phyloP scores from a whole-genome alignment of 2,888 invertebrate species.

The Limenitis arthemis region DNA sequence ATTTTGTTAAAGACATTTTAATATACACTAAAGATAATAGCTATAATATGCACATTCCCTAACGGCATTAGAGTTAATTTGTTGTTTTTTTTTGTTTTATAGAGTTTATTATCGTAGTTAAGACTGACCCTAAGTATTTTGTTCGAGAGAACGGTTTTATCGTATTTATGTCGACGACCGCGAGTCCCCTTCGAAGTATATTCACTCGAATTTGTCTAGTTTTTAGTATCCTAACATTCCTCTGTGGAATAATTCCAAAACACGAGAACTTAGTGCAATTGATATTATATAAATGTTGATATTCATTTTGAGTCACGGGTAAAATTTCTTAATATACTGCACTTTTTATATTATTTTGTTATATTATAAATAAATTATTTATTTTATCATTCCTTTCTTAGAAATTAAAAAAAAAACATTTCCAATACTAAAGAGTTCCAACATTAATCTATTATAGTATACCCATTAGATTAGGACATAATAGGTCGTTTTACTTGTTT shows the following conservation, averaged over 20 bases:
- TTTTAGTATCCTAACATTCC: conserved; percentile 62
- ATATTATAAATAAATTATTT: conserved; percentile 14
- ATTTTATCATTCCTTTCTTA: no score
- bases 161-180: conserved; percentile 16
- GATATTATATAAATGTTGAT: conserved; percentile 44
- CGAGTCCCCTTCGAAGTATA: conserved; percentile 20
- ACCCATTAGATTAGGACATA: no score
- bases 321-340: conserved; percentile 12
- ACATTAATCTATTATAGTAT: no score
- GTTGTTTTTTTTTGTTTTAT: conserved; percentile 67
- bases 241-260: conserved; percentile 62
- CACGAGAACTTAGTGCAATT: conserved; percentile 54
- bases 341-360: conserved; percentile 19
- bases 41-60: conserved; percentile 67
- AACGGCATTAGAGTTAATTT: conserved; percentile 60
- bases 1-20: conserved; percentile 58
- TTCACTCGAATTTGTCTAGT: conserved; percentile 65
- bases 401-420: no score
- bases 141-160: conserved; percentile 18
- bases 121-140: conserved; percentile 67
- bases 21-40: conserved; percentile 59
- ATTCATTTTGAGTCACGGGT: conserved; percentile 21
- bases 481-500: no score
- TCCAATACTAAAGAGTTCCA: no score
- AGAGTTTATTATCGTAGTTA: conserved; percentile 66